Percentiles rank a stretch among this genome's conserved stretches.
Evolutionary conservation across 2,113 vertebrate genomes (phyloP).

Genomic region (Myxocyprinus asiaticus): DNA sequence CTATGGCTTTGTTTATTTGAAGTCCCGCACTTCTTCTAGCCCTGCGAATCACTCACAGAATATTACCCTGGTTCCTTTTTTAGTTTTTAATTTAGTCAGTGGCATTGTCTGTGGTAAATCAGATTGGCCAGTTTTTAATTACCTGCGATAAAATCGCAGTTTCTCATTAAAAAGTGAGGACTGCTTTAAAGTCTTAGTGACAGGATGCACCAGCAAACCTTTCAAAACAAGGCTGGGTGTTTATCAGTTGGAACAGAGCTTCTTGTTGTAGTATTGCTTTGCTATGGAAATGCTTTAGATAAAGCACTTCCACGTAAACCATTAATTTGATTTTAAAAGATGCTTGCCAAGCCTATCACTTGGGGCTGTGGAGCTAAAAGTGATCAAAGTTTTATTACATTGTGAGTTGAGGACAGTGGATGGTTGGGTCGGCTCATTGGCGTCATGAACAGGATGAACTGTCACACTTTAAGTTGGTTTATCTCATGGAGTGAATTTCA

Average conservation of each 20-base stretch:
- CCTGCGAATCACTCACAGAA: background rate
- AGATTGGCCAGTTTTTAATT: constrained; percentile 48
- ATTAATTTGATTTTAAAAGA: constrained; percentile 38
- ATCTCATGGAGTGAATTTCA: background rate
- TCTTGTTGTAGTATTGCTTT: constrained; percentile 28
- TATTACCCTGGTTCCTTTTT: background rate
- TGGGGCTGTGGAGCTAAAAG: constrained; percentile 24
- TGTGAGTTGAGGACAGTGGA: constrained; percentile 1
- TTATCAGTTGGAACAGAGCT: constrained; percentile 21
- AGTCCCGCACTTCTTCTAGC: background rate
- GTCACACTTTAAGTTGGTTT: constrained; percentile 11
- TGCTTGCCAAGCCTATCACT: constrained; percentile 27
- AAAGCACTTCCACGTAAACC: constrained; percentile 29
- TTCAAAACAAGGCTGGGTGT: constrained; percentile 17
- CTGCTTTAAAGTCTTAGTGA: constrained; percentile 23
- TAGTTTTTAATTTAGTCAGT: constrained; percentile 38
- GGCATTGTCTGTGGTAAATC: constrained; percentile 28
- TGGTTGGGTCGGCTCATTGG: constrained; percentile 5
- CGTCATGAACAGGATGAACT: constrained; percentile 9
- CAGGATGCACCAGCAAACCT: constrained; percentile 19
- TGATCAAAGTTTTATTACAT: constrained; percentile 39
- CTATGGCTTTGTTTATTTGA: constrained; percentile 16
- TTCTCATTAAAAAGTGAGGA: constrained; percentile 37
- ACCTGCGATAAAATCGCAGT: constrained; percentile 38
- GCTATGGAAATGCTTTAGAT: constrained; percentile 43